Evolutionary conservation across 1,140 invertebrate species (phyloP), one percentile per base, ranked within the genome.

Genomic region (Bombus waltoni): DNA sequence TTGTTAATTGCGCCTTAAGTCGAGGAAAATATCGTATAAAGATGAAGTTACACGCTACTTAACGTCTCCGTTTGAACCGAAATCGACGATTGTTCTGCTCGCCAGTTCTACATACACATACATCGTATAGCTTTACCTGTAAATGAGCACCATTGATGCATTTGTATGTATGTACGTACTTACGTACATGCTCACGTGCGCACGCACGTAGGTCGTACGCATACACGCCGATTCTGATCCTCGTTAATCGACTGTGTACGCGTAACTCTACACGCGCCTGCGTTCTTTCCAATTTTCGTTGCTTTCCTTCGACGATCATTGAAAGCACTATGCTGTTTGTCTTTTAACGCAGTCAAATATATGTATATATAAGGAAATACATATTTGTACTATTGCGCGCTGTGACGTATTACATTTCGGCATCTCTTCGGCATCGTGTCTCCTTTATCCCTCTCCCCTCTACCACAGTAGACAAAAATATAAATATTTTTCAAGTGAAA

Each of bases 201-300:
- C 83, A 79, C 75, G 75, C 65, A 72, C 59, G 71, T 72, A 84
- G 11, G 13, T 68, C 38, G 53, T 44, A 78, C 75, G 82, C 75
- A 59, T 53, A 79, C 66, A 70, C 44, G 66, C 38, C 47, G 62
- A 75, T 72, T 73, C 32, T 80, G 57, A 85, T 80, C 35, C 53
- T 85, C 53, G 76, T 85, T 85, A 85, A 85, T 85, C 83, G 83
- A 85, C 83, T 85, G 68, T 85, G 42, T 79, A 80, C 76, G 83
- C 83, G 68, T 80, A 72, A 80, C 40, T 73, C 66, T n/a, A 59
- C 47, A 73, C 66, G 83, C 83, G 83, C 83, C 77, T 85, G 83
- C 83, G 83, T 85, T 70, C 83, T 73, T 80, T 73, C 32, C 53
- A 25, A 71, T 79, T 81, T 44, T 42, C 59, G 28, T 53, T 28